These are phyloP conservation scores for Etia nguti DNA, from an alignment of 2,113 vertebrate genomes.

Conservation along the genomic window DNA sequence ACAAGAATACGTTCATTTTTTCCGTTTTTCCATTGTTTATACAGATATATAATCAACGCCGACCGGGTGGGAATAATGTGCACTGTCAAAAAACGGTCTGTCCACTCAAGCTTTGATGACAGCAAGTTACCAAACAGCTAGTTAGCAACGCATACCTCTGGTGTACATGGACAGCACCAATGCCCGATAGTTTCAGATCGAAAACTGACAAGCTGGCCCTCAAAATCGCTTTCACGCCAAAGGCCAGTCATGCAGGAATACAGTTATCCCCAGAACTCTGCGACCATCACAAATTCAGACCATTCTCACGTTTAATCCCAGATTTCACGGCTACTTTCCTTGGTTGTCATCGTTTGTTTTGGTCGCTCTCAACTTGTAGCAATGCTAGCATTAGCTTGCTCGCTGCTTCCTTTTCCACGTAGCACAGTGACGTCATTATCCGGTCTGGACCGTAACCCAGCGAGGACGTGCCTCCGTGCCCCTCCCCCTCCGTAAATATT, in stretches of 20 bases:
- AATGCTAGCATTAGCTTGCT: constrained; percentile 35
- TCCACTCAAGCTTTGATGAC: not conserved
- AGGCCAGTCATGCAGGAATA: not conserved
- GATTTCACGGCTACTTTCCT: not conserved
- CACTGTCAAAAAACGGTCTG: not conserved
- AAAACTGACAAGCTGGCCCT: not conserved
- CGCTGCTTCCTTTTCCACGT: constrained; percentile 76
- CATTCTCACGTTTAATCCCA: not conserved
- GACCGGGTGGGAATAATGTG: not conserved
- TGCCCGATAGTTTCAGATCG: not conserved
- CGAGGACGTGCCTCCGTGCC: not conserved
- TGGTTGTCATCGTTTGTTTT: constrained; percentile 61
- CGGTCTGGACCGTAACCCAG: not conserved
- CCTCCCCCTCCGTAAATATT: not conserved
- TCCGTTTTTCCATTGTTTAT: not conserved
- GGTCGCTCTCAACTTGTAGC: constrained; percentile 45
- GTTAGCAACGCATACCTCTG: constrained; percentile 15
- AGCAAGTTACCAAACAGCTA: not conserved
- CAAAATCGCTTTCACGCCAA: not conserved
- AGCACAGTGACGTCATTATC: constrained; percentile 48
- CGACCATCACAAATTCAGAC: not conserved
- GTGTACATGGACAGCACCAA: not conserved
- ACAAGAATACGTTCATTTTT: not conserved
- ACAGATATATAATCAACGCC: not conserved
- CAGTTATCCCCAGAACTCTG: not conserved